Percentiles rank a stretch among this genome's conserved stretches.
Conservation (phyloP, 2,888 invertebrate species). For the Noctua comes region DNA sequence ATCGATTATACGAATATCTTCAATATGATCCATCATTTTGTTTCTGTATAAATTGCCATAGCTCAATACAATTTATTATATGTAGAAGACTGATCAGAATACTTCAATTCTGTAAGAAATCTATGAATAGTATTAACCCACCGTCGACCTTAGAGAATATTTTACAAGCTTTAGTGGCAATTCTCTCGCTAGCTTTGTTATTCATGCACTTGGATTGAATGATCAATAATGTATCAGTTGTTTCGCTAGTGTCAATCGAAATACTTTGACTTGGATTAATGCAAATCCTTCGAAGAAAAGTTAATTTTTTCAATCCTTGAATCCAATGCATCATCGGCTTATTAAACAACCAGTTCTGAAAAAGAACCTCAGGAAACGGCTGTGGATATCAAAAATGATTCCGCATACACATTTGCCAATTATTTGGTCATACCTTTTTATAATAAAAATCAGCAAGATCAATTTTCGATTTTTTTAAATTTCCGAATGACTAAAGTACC, state of each 20-base stretch:
- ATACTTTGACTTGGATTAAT: background rate
- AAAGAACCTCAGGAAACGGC: no score
- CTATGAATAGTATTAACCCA: slow-evolving; percentile 62
- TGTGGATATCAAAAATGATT: background rate
- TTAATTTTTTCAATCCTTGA: background rate
- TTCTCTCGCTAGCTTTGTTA: slow-evolving; percentile 38
- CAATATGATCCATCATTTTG: background rate
- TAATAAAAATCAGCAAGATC: background rate
- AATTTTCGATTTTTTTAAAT: no score
- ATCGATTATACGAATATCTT: background rate
- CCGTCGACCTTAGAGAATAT: slow-evolving; percentile 42
- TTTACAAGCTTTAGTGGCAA: slow-evolving; percentile 41
- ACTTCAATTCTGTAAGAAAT: slow-evolving; percentile 43
- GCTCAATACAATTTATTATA: slow-evolving; percentile 24
- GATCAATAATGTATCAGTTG: slow-evolving; percentile 40
- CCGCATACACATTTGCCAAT: background rate
- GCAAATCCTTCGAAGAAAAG: background rate
- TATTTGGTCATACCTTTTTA: no score
- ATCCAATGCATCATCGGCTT: background rate
- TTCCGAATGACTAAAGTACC: background rate
- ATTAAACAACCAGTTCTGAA: background rate
- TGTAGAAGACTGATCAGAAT: slow-evolving; percentile 27
- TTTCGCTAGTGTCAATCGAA: background rate
- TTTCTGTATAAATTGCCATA: slow-evolving; percentile 17
- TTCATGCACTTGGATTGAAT: slow-evolving; percentile 50